A percentile compares a stretch with the other conserved stretches of the same genome.
Conservation (phyloP, 2,888 invertebrate genomes). For the Pheosia gnoma region DNA sequence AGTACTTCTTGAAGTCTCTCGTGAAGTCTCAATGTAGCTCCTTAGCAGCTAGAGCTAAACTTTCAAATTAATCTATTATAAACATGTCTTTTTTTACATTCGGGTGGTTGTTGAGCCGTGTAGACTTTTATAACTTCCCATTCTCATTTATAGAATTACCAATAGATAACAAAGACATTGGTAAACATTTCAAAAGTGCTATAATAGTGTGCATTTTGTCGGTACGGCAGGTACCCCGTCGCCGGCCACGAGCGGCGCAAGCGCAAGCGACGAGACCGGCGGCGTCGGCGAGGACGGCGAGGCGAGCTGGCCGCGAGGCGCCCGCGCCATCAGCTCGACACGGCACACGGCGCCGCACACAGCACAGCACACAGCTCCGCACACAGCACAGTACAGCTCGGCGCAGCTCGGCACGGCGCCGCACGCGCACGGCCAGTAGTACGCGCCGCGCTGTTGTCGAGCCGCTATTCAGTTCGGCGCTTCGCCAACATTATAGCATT, state of each 20-base stretch:
- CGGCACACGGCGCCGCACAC: neutral
- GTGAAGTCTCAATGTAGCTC: no score
- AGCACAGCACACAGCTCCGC: neutral
- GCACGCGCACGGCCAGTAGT: constrained; percentile 3
- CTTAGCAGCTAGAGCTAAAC: no score
- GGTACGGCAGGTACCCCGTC: constrained; percentile 53
- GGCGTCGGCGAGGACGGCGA: neutral
- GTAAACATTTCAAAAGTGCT: no score
- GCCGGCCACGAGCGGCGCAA: constrained; percentile 50
- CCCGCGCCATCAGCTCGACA: constrained; percentile 9
- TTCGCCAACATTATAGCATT: constrained; percentile 54
- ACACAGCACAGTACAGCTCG: neutral
- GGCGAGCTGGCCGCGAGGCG: constrained; percentile 20
- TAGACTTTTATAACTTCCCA: no score
- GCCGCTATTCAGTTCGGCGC: constrained; percentile 79
- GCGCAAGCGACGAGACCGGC: constrained; percentile 26
- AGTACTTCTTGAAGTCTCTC: no score
- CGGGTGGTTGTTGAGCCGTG: no score
- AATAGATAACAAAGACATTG: no score
- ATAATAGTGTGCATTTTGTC: neutral
- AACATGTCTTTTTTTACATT: no score
- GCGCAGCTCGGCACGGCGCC: constrained; percentile 4
- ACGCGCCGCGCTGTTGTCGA: constrained; percentile 49
- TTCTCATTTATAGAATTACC: no score
- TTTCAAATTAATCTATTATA: no score